Percentiles rank a stretch among this genome's conserved stretches.
These are phyloP conservation scores for Sesamia inferens DNA, from an alignment of 2,888 invertebrate species.

Conservation along the genomic window DNA sequence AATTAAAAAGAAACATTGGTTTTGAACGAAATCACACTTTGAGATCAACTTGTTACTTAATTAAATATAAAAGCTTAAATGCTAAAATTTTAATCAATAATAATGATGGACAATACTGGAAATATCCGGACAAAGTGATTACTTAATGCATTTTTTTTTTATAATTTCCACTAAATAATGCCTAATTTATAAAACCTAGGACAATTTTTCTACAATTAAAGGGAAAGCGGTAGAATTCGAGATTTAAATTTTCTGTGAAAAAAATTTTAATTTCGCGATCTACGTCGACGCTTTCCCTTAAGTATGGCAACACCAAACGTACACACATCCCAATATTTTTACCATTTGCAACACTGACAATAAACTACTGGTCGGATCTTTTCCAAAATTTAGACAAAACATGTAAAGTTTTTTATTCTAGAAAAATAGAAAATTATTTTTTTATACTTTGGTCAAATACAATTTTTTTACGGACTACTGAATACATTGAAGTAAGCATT, in stretches of 20 bases:
- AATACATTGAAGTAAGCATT: conserved; percentile 33
- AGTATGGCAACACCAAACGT: conserved; percentile 64
- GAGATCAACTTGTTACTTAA: conserved; percentile 43
- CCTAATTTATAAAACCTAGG: conserved; percentile 1
- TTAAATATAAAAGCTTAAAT: conserved; percentile 29
- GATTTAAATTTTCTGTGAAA: background rate
- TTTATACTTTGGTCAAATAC: conserved; percentile 67
- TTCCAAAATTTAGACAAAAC: conserved; percentile 69
- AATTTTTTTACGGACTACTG: conserved; percentile 38
- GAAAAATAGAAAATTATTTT: conserved; percentile 80
- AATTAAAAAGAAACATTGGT: conserved; percentile 15
- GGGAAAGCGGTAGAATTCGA: background rate
- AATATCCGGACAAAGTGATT: conserved; percentile 22
- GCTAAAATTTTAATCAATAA: conserved; percentile 47
- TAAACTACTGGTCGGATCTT: conserved; percentile 70
- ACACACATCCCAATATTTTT: conserved; percentile 68
- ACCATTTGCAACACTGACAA: conserved; percentile 58
- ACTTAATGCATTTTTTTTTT: conserved; percentile 21
- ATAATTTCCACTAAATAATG: conserved; percentile 9
- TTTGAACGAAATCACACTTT: conserved; percentile 27
- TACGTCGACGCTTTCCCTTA: background rate
- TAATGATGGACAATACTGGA: conserved; percentile 43
- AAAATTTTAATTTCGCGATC: background rate
- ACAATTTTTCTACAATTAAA: conserved; percentile 16
- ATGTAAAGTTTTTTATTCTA: conserved; percentile 70